Base-by-base conservation (phyloP, 1,140 invertebrate species). In the Lerema accius region DNA sequence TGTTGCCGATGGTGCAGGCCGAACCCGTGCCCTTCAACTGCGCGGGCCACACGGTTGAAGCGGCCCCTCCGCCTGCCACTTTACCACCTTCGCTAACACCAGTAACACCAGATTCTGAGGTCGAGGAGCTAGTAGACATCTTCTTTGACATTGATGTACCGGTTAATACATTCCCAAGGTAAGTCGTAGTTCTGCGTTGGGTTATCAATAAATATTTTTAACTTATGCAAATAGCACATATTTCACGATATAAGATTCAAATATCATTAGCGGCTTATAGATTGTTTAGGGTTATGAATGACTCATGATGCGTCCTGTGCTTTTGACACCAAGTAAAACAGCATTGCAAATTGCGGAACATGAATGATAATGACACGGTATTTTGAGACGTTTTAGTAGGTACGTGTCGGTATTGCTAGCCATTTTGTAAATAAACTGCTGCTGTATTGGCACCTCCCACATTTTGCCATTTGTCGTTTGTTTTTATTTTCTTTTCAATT, bases 61-160 rank as follows among this genome's bases (percentile, higher is more conserved):
- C 76, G 69, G 79, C 79, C 19, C 73, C 81, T 64, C 82, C 80
- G 63, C 70, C 81, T 51, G 79, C 78, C 56, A 76, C 82, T 7
- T 67, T 90, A 68, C 81, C 84, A 65, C 83, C 85, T n/a, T n/a
- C n/a, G n/a, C n/a, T n/a, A n/a, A n/a, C n/a, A 28, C 80, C 84
- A 48, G 72, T 86, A 50, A 86, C 83, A 62, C 79, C 86, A 11
- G 83, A 89, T 17, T 89, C 87, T 37, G 84, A 88, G 65, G 80
- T 84, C 63, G 84, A 87, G 59, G 83, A 86, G 67, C 65, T 90
- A 65, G 82, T 87, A 37, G 86, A 88, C 71, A 86, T 88, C 65
- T 90, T 90, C 68, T 88, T 87, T 71, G 87, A 89, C 76, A 84
- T 90, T 67, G 84, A 86, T 78, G 84, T 87, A 55, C 74, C 83